Evolutionary conservation across 2,888 invertebrate genomes (phyloP).

Genomic region (Cephalotes varians): DNA sequence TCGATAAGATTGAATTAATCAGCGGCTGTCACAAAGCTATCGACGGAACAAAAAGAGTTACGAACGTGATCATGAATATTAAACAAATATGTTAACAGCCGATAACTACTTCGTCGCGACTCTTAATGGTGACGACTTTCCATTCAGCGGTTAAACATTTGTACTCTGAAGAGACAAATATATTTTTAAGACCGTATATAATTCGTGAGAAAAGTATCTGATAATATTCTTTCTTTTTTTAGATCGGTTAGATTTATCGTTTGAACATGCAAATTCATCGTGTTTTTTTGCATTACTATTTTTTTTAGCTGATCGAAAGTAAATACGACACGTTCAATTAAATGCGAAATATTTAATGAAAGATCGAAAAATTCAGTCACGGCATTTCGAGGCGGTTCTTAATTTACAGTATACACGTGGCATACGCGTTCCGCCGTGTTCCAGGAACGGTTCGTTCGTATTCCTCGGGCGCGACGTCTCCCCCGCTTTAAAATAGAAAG

Average conservation of each 20-base stretch:
- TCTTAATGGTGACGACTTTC: conserved; percentile 19
- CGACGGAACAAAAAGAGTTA: conserved; percentile 30
- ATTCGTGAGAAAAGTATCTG: not conserved
- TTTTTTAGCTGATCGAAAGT: not conserved
- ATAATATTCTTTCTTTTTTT: conserved; percentile 7
- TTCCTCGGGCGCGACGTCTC: conserved; percentile 71
- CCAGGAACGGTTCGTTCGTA: conserved; percentile 76
- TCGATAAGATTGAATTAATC: conserved; percentile 47
- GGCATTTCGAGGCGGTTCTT: conserved; percentile 65
- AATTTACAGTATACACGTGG: conserved; percentile 74
- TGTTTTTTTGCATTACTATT: not conserved
- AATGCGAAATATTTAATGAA: not conserved
- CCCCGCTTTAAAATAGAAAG: conserved; percentile 77
- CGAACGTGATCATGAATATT: conserved; percentile 50
- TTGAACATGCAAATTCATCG: not conserved
- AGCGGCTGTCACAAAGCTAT: conserved; percentile 39
- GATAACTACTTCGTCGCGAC: not conserved
- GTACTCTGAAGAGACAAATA: not conserved
- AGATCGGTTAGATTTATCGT: not conserved
- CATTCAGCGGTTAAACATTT: conserved; percentile 28
- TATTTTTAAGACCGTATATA: not conserved
- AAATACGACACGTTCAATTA: conserved; percentile 1
- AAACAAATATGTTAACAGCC: conserved; percentile 49
- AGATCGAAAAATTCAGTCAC: conserved; percentile 28
- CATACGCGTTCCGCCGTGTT: conserved; percentile 66